Base-by-base conservation (phyloP, 2,797 vertebrate species). In the Clarias pachynema region DNA sequence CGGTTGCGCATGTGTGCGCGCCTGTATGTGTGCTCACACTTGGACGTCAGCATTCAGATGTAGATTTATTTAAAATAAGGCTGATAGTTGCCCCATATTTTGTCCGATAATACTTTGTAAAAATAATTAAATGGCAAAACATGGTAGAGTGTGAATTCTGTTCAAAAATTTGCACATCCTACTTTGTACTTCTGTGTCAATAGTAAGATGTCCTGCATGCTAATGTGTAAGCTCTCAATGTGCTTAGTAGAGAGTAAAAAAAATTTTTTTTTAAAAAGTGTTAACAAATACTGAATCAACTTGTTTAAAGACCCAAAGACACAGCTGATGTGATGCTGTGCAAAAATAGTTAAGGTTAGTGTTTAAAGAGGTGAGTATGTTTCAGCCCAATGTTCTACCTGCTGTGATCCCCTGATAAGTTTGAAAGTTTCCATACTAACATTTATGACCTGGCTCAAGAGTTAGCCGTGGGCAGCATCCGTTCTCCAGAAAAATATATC, bases 1-100 rank as follows among this genome's bases (percentile, higher is more conserved):
- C 78, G 69, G 85, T 56, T 87, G 57, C 57, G 63, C 86, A 15
- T 79, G 14, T 78, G 65, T 63, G 22, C 22, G 7, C 7, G 75
- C 4, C 37, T 65, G 78, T 29, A 15, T n/a, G 29, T 40, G 26
- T 15, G 79, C 6, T 68, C 5, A 8, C 22, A 40, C 73, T 73
- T 84, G 57, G 63, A 73, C 63, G 60, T 88, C 66, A 44, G 57
- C 84, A 20, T 37, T 59, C 26, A 22, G 22, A 69, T 70, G 20
- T 22, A 49, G 63, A 82, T 70, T 59, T 65, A 68, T 63, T 75
- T 14, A 81, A 49, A 63, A 74, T 68, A 60, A 84, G 26, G 69
- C 57, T 73, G 66, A 72, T 74, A 5, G 37, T 85, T 16, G 75
- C 31, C 40, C 40, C 24, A 80, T 37, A 62, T 62, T 62, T n/a